Conservation (phyloP, 2,797 vertebrate species). For the Danionella dracula region DNA sequence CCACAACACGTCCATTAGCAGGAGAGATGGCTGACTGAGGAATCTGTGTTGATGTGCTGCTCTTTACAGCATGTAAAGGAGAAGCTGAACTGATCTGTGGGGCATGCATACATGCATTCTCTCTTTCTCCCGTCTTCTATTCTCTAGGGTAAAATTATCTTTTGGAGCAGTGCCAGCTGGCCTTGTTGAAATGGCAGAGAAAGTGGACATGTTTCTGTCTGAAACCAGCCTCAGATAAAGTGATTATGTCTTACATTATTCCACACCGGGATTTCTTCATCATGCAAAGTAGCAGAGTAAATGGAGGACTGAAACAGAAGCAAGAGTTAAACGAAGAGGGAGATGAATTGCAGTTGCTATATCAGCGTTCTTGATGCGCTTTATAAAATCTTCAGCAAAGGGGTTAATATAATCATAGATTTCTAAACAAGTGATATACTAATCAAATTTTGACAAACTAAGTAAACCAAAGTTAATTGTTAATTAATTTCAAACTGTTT, state of each 20-base stretch:
- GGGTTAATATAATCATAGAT: not conserved
- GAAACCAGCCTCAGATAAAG: conserved; percentile 50
- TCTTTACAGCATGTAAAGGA: conserved; percentile 29
- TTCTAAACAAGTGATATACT: too few species aligned
- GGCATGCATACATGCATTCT: conserved; percentile 8
- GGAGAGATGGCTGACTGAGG: conserved; percentile 22
- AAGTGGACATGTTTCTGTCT: conserved; percentile 48
- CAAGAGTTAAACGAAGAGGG: conserved; percentile 6
- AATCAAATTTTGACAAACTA: too few species aligned
- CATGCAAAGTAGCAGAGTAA: conserved; percentile 41
- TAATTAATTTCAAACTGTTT: too few species aligned
- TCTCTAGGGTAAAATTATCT: conserved; percentile 53
- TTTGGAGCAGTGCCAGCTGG: conserved; percentile 46
- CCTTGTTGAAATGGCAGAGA: conserved; percentile 32
- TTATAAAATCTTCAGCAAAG: conserved; percentile 6
- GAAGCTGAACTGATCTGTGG: conserved; percentile 37
- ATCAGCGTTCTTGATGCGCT: conserved; percentile 15
- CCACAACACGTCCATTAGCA: conserved; percentile 41
- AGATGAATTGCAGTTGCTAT: conserved; percentile 5
- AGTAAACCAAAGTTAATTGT: too few species aligned
- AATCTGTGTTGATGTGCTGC: conserved; percentile 25
- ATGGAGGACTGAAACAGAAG: conserved; percentile 3
- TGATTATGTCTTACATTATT: conserved; percentile 49
- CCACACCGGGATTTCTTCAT: conserved; percentile 46
- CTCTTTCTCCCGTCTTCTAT: not conserved